phyloP scores from a whole-genome alignment of 2,113 vertebrate genomes.

The Leiothrix lutea region DNA sequence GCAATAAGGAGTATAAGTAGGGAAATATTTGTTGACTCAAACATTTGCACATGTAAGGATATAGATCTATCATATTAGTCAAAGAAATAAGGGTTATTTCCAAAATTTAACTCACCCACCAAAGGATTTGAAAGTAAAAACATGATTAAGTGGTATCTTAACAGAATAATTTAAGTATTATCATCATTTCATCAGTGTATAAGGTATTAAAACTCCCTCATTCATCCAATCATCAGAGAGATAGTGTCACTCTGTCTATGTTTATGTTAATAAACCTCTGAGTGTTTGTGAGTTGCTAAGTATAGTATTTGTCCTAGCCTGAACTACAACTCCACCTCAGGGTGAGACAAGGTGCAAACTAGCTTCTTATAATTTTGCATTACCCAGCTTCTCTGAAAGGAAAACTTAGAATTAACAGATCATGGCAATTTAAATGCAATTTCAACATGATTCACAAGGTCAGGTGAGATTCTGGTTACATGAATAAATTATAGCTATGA shows the following conservation, averaged over 20 bases:
- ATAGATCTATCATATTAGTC: not conserved
- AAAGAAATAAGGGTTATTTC: not conserved
- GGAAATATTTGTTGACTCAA: not conserved
- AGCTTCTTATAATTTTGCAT: not conserved
- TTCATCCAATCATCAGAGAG: not conserved
- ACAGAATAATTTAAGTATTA: not conserved
- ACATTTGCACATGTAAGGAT: not conserved
- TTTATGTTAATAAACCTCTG: not conserved
- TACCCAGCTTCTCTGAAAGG: not conserved
- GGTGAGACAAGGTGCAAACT: not conserved
- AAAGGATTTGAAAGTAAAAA: not conserved
- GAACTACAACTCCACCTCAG: not conserved
- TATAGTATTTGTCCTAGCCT: not conserved
- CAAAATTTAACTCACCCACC: not conserved
- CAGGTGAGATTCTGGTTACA: not conserved
- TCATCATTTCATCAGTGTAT: not conserved
- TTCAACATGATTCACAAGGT: not conserved
- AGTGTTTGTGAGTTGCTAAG: not conserved
- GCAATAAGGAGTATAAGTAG: not conserved
- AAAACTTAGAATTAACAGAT: not conserved
- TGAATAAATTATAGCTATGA: not conserved
- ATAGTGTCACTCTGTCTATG: not conserved
- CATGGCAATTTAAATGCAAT: not conserved
- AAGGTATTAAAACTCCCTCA: accelerated
- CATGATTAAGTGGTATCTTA: not conserved